Evolutionary conservation across 1,140 invertebrate species (phyloP).

Genomic region (Tetramorium simillimum): DNA sequence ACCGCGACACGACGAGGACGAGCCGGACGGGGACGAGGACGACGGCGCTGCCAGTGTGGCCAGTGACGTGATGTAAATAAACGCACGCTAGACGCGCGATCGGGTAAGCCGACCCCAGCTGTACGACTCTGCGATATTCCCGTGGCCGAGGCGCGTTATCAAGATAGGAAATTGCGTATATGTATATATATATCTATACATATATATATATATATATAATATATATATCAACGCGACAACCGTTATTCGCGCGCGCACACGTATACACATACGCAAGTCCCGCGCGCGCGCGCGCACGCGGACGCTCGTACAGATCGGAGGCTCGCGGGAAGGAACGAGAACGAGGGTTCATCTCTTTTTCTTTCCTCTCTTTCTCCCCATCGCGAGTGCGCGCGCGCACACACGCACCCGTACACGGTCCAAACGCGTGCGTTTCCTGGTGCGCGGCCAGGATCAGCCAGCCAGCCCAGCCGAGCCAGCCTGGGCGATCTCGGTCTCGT

Average conservation of each 20-base stretch:
- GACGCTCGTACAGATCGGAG: neutral
- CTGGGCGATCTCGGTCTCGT: neutral
- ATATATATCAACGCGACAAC: slow-evolving; percentile 34
- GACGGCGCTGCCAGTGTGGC: neutral
- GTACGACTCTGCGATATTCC: neutral
- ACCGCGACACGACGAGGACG: neutral
- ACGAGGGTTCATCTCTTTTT: neutral
- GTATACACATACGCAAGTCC: neutral
- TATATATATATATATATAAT: neutral
- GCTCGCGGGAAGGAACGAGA: slow-evolving; percentile 1
- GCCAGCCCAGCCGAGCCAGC: neutral
- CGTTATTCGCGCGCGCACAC: slow-evolving; percentile 33
- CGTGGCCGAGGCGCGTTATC: neutral
- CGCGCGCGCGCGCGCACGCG: neutral
- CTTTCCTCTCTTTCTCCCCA: neutral
- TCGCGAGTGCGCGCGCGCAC: neutral
- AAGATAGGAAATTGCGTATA: slow-evolving; percentile 17
- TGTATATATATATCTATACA: slow-evolving; percentile 6
- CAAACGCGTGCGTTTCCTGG: neutral
- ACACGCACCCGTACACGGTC: neutral
- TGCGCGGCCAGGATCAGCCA: neutral
- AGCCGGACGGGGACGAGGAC: neutral
- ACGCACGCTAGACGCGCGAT: neutral
- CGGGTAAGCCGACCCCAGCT: neutral
- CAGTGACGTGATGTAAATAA: slow-evolving; percentile 56